Evolutionary conservation across 1,140 invertebrate genomes (phyloP).

Genomic region (Pseudomyrmex gracilis): DNA sequence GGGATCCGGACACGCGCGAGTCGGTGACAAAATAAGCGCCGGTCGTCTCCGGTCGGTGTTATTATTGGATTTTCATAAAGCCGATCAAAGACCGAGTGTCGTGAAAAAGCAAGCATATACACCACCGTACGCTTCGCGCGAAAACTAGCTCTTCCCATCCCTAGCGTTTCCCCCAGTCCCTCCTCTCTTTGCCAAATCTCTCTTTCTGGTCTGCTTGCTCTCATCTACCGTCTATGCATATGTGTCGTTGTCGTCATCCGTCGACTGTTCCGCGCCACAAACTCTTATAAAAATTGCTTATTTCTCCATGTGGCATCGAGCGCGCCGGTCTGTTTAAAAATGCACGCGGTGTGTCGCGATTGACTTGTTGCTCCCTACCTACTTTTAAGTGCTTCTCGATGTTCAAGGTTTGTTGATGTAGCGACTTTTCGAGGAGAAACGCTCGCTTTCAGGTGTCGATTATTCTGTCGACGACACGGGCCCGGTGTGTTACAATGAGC

Average conservation of each 20-base stretch:
- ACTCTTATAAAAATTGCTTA: slow-evolving; percentile 51
- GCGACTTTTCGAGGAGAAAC: slow-evolving; percentile 15
- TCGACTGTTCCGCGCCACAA: slow-evolving; percentile 8
- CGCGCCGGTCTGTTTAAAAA: slow-evolving; percentile 37
- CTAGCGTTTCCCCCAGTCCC: not conserved
- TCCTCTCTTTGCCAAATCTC: slow-evolving; percentile 1
- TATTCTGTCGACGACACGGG: slow-evolving; percentile 15
- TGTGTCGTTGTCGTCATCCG: not conserved
- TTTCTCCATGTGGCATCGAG: slow-evolving; percentile 19
- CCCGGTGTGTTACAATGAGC: not conserved
- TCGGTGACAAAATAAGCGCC: slow-evolving; percentile 57
- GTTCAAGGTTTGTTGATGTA: slow-evolving; percentile 39
- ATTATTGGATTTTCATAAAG: slow-evolving; percentile 77
- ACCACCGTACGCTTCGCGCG: slow-evolving; percentile 25
- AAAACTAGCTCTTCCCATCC: slow-evolving; percentile 16
- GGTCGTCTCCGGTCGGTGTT: slow-evolving; percentile 33
- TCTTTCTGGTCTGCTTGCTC: slow-evolving; percentile 29
- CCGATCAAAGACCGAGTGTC: slow-evolving; percentile 64
- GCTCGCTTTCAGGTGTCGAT: not conserved
- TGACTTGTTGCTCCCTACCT: slow-evolving; percentile 47
- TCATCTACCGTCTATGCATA: slow-evolving; percentile 18
- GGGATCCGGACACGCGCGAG: not conserved
- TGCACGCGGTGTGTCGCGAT: slow-evolving; percentile 23
- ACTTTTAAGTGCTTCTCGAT: slow-evolving; percentile 50
- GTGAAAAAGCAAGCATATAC: slow-evolving; percentile 64